Conservation (phyloP, 2,888 invertebrate genomes). For the Drosophila melanosoma region DNA sequence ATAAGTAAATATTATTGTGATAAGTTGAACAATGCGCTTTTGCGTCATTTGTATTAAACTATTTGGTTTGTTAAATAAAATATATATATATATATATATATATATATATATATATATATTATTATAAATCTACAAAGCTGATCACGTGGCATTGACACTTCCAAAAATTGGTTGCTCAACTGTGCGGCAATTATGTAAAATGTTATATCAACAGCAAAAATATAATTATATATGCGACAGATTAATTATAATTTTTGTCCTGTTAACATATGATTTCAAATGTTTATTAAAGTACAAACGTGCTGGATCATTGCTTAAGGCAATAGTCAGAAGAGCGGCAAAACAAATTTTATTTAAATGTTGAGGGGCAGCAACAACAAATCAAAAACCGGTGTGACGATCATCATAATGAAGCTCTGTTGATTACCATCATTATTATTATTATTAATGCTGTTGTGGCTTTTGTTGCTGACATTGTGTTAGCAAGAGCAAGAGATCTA, state of each 20-base stretch:
- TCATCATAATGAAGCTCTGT: slow-evolving; percentile 29
- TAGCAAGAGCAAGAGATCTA: slow-evolving; percentile 30
- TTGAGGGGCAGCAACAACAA: slow-evolving; percentile 35
- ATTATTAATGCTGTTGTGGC: slow-evolving; percentile 2
- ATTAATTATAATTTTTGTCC: background rate
- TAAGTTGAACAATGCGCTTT: background rate
- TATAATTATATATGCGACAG: slow-evolving; percentile 1
- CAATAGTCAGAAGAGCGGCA: slow-evolving; percentile 13
- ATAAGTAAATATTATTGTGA: background rate
- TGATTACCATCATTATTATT: slow-evolving; percentile 17
- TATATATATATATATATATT: background rate
- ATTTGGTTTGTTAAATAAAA: background rate
- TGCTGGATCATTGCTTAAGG: slow-evolving; percentile 6
- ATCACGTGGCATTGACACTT: slow-evolving; percentile 62
- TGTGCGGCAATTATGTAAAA: slow-evolving; percentile 44
- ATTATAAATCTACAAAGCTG: slow-evolving; percentile 5
- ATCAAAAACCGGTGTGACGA: slow-evolving; percentile 59
- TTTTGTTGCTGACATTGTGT: slow-evolving; percentile 28
- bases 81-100: background rate
- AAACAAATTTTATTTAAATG: slow-evolving; percentile 46
- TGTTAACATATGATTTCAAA: slow-evolving; percentile 3
- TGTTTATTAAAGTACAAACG: slow-evolving; percentile 14
- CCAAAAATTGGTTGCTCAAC: slow-evolving; percentile 23
- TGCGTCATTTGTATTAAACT: background rate
- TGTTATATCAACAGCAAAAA: background rate